A percentile compares a stretch with the other conserved stretches of the same genome.
phyloP scores from a whole-genome alignment of 2,113 vertebrate genomes.

The Spea multiplicata region DNA sequence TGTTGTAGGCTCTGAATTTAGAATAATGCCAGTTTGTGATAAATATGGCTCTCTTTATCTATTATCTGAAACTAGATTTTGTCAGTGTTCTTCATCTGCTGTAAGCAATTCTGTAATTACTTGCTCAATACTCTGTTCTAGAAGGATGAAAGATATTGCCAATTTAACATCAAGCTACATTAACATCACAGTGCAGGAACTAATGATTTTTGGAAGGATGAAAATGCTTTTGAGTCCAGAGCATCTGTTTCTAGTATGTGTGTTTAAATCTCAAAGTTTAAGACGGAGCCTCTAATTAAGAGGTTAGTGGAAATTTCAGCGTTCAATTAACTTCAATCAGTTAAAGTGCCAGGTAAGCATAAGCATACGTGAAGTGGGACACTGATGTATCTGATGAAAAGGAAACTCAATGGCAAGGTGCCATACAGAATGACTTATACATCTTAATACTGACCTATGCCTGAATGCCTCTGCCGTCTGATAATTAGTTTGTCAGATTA shows the following conservation, averaged over 20 bases:
- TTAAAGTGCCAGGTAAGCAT: neutral
- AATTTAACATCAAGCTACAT: slow-evolving; percentile 8
- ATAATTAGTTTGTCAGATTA: neutral
- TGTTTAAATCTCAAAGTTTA: neutral
- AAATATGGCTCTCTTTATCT: neutral
- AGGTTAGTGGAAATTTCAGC: neutral
- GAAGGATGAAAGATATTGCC: slow-evolving; percentile 5
- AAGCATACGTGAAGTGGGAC: neutral
- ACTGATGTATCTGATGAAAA: neutral
- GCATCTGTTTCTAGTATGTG: slow-evolving; percentile 18
- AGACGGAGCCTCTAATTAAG: slow-evolving; percentile 20
- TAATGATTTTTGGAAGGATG: slow-evolving; percentile 20
- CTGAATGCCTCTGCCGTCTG: neutral
- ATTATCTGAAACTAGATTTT: neutral
- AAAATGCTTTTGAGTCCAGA: slow-evolving; percentile 1
- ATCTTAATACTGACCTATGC: neutral
- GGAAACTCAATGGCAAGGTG: neutral
- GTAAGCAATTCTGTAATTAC: slow-evolving; percentile 7
- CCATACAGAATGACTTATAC: neutral
- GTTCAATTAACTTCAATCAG: slow-evolving; percentile 9
- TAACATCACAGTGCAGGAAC: neutral
- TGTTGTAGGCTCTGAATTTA: too few species aligned
- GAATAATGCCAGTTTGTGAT: too few species aligned
- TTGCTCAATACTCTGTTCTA: slow-evolving; percentile 11
- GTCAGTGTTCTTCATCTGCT: neutral